Evolutionary conservation across 2,113 vertebrate genomes (phyloP), one percentile per base, ranked within the genome.

Genomic region (Passer montanus): DNA sequence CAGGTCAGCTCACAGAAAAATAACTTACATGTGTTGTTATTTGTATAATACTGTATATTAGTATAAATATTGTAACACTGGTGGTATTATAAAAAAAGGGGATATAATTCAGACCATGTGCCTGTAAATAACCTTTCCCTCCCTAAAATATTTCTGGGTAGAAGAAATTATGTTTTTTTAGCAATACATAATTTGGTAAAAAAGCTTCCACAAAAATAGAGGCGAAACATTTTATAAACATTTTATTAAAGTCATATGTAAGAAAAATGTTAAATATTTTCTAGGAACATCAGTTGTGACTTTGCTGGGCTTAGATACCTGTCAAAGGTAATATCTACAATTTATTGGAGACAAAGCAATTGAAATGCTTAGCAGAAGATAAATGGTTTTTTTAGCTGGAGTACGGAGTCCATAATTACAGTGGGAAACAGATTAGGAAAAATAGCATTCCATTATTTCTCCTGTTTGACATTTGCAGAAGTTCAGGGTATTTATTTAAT

Each of bases 341-440:
- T 95, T 86, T 93, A 64, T 72, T 87, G 93, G 60, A 84, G 81
- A 84, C 62, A 95, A 96, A 84, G 81, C 93, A 93, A 76, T 92
- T 93, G 73, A 94, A 94, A 82, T 75, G 27, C 59, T 92, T 39
- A 53, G 75, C 31, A 31, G 49, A 87, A 94, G 89, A 95, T 68
- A 87, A 84, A 97, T 76, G 77, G 56, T 94, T 89, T 91, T 94
- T 92, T 92, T 76, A 73, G 74, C 70, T 56, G 49, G 74, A 95
- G 53, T 82, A 33, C 37, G 31, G 81, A 91, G 77, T 78, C 89
- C 62, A 63, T 94, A 94, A 97, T 94, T 94, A 89, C 60, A 74
- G 66, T 49, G 7, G 56, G 77, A 95, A 84, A 79, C 73, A 91
- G 91, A 92, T 91, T 56, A 94, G 91, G 75, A 81, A 89, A 87